Percentiles rank a stretch among this genome's conserved stretches.
These are phyloP conservation scores for Drosophila mauritiana DNA, from an alignment of 1,140 invertebrate species.

Conservation along the genomic window DNA sequence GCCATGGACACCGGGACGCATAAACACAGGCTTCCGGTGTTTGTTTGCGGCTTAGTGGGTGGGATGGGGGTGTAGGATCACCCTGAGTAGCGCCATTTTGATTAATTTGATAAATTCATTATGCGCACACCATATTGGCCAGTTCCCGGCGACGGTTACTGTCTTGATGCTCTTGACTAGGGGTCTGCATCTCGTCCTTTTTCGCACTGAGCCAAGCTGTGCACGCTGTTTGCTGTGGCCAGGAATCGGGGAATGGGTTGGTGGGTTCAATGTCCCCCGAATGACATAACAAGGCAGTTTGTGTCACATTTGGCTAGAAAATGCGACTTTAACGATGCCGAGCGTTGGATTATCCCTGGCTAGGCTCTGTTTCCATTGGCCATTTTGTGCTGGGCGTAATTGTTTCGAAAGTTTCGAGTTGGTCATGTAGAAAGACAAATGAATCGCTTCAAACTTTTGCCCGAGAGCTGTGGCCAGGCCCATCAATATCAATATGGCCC, in stretches of 20 bases:
- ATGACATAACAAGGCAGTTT: constrained; percentile 75
- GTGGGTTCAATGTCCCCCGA: constrained; percentile 68
- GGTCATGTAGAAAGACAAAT: constrained; percentile 67
- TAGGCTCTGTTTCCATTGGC: constrained; percentile 27
- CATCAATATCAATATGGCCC: constrained; percentile 12
- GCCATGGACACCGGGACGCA: constrained; percentile 21
- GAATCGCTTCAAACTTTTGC: constrained; percentile 52
- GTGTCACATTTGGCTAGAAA: constrained; percentile 76
- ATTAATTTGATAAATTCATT: constrained; percentile 84
- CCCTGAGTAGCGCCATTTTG: constrained; percentile 66
- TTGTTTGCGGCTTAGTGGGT: background rate
- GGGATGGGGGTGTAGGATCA: constrained; percentile 7
- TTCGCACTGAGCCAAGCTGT: constrained; percentile 36
- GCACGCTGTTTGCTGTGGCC: constrained; percentile 44
- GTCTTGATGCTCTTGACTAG: constrained; percentile 13
- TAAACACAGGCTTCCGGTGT: constrained; percentile 59
- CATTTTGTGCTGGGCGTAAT: constrained; percentile 61
- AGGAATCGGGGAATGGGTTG: constrained; percentile 22
- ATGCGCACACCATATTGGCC: constrained; percentile 77
- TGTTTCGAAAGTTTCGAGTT: constrained; percentile 65
- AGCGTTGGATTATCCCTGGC: constrained; percentile 15
- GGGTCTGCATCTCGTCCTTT: constrained; percentile 25
- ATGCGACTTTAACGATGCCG: constrained; percentile 75
- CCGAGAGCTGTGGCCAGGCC: constrained; percentile 3
- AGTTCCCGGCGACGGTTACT: constrained; percentile 20